Evolutionary conservation across 2,113 vertebrate species (phyloP).

Genomic region (Ptyas mucosa): DNA sequence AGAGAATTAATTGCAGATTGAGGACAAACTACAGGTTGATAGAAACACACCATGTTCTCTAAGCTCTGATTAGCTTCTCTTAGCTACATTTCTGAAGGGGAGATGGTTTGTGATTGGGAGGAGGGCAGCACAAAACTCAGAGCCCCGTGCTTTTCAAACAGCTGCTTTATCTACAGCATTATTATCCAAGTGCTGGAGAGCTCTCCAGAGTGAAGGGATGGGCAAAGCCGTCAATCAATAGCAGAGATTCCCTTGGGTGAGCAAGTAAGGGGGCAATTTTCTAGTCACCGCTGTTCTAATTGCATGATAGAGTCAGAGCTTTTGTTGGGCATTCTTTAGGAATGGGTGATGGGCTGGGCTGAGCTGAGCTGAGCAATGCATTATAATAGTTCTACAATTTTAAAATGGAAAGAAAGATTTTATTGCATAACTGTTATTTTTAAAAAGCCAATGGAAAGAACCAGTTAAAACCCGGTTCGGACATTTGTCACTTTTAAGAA

Average conservation of each 20-base stretch:
- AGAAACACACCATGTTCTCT: constrained; percentile 39
- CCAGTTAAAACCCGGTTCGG: background rate
- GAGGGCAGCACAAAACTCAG: background rate
- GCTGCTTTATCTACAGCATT: background rate
- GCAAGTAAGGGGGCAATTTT: constrained; percentile 12
- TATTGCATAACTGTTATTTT: background rate
- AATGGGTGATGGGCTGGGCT: background rate
- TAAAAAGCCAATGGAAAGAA: background rate
- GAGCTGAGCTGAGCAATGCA: background rate
- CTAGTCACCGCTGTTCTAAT: constrained; percentile 2
- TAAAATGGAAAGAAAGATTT: background rate
- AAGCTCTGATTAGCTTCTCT: constrained; percentile 29
- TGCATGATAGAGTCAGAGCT: background rate
- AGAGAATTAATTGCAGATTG: constrained; percentile 37
- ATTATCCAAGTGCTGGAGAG: constrained; percentile 7
- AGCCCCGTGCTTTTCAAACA: background rate
- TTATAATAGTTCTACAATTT: background rate
- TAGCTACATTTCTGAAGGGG: constrained; percentile 34
- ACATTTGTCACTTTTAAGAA: background rate
- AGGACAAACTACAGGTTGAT: constrained; percentile 18
- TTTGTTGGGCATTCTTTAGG: background rate
- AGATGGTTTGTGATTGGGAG: constrained; percentile 21
- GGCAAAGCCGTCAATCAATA: background rate
- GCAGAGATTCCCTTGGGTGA: background rate
- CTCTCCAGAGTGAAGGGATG: constrained; percentile 24